Evolutionary conservation across 2,113 vertebrate species (phyloP).

Genomic region (Solea senegalensis): DNA sequence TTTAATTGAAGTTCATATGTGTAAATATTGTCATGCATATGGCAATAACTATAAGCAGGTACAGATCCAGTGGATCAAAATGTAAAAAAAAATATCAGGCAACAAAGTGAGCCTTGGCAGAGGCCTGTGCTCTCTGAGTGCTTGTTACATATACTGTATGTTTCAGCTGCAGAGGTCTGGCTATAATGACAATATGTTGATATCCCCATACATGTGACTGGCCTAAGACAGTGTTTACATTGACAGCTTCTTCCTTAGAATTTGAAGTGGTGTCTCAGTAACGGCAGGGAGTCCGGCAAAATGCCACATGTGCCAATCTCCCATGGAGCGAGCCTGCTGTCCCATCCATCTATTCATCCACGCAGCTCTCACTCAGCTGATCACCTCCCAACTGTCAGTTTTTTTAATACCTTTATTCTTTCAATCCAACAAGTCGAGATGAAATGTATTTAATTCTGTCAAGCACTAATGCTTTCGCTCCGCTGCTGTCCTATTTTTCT

Average conservation of each 20-base stretch:
- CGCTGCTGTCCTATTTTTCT: neutral
- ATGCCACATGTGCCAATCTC: slow-evolving; percentile 69
- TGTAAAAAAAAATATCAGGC: too few relatives aligned
- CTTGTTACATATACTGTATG: slow-evolving; percentile 12
- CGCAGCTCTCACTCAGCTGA: slow-evolving; percentile 26
- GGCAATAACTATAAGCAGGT: too few relatives aligned
- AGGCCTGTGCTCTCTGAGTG: too few relatives aligned
- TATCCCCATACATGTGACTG: slow-evolving; percentile 6
- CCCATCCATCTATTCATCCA: slow-evolving; percentile 26
- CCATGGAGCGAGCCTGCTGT: slow-evolving; percentile 64
- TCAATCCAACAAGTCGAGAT: slow-evolving; percentile 1
- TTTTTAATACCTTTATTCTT: slow-evolving; percentile 1
- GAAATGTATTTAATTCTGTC: too few relatives aligned
- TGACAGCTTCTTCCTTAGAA: slow-evolving; percentile 62
- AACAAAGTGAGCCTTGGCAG: too few relatives aligned
- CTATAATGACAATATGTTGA: slow-evolving; percentile 12
- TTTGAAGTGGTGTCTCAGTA: slow-evolving; percentile 57
- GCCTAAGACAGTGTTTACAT: slow-evolving; percentile 38
- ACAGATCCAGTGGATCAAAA: too few relatives aligned
- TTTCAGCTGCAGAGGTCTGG: slow-evolving; percentile 26
- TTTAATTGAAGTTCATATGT: too few relatives aligned
- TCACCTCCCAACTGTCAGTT: slow-evolving; percentile 15
- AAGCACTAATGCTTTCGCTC: neutral
- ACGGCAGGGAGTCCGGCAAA: slow-evolving; percentile 55
- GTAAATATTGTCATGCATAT: too few relatives aligned